phyloP scores from a whole-genome alignment of 2,888 invertebrate species.

The Leptopilina drosophilae region DNA sequence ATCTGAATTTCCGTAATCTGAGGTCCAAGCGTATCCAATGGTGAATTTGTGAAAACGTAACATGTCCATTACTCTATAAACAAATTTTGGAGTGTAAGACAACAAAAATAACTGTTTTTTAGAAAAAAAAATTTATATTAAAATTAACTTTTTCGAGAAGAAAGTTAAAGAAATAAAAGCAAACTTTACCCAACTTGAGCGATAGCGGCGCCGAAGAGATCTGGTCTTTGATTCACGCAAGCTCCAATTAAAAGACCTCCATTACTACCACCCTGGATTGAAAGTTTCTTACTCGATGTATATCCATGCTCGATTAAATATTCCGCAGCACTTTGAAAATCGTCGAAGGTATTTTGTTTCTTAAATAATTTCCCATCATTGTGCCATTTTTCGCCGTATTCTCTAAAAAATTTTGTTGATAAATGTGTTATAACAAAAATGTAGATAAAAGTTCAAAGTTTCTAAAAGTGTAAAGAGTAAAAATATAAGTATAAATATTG shows the following conservation, averaged over 20 bases:
- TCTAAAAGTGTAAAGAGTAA: no score
- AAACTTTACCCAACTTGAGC: conserved; percentile 86
- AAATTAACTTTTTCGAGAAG: background rate
- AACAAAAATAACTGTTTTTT: background rate
- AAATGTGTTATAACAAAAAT: background rate
- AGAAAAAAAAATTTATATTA: no score
- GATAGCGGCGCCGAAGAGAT: conserved; percentile 94
- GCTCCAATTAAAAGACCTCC: conserved; percentile 98
- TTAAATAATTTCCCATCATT: conserved; percentile 92
- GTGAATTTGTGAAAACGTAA: conserved; percentile 98
- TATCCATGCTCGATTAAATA: conserved; percentile 90
- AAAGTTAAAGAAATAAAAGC: background rate
- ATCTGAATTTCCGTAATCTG: conserved; percentile 96
- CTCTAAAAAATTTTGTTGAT: conserved; percentile 79
- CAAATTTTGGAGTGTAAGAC: conserved; percentile 42
- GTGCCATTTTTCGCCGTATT: conserved; percentile 99
- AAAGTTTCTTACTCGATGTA: conserved; percentile 85
- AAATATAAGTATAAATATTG: no score
- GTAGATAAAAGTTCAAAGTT: no score
- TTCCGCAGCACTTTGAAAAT: conserved; percentile 95
- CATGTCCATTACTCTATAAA: conserved; percentile 95
- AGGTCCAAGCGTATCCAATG: conserved; percentile 97
- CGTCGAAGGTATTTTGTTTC: conserved; percentile 98
- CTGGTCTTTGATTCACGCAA: conserved; percentile 95
- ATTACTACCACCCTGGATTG: conserved; percentile 97